Evolutionary conservation across 2,888 invertebrate species (phyloP), one percentile per base, ranked within the genome.

Genomic region (Machimus rusticus): DNA sequence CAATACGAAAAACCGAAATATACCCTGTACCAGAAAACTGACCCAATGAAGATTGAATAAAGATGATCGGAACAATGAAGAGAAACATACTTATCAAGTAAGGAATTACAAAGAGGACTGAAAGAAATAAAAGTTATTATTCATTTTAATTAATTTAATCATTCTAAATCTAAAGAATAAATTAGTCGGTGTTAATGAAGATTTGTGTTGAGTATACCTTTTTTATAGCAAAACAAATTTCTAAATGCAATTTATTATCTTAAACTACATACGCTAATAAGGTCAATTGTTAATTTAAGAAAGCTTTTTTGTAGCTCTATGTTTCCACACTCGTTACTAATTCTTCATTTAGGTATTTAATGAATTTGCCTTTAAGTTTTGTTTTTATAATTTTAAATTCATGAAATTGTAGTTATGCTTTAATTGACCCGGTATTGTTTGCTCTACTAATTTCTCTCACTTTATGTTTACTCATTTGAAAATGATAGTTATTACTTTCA

Each of bases 11-110:
- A 82, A 96, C 94, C 12, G 96, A 96, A 90, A 97, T 95, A 89
- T 96, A 97, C 89, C 97, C 97, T 81, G 96, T 95, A 90, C 96
- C 96, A 23, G 96, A 94, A 92, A 97, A 97, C 91, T 98, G 98
- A 31, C 98, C 98, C 90, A 98, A 93, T n/a, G 96, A 95, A 0
- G 97, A 95, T 92, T 98, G 98, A 93, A 98, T 94, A 90, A 98
- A 96, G 91, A 98, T 96, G 88, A 98, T 94, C 0, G 98, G 98
- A 85, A 98, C 95, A 16, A 97, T 96, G 90, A 97, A 97, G 77
- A 97, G 92, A 23, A 96, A 92, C 89, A 98, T 93, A 90, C 97
- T 96, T 88, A 97, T 5, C 0, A 90, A 9, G 92, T 89, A 91
- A 1, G 91, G 90, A 37, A 91, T 14, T 1, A 92, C 3, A 0